Conservation (phyloP, 2,113 vertebrate genomes). For the Bothrops jararaca region DNA sequence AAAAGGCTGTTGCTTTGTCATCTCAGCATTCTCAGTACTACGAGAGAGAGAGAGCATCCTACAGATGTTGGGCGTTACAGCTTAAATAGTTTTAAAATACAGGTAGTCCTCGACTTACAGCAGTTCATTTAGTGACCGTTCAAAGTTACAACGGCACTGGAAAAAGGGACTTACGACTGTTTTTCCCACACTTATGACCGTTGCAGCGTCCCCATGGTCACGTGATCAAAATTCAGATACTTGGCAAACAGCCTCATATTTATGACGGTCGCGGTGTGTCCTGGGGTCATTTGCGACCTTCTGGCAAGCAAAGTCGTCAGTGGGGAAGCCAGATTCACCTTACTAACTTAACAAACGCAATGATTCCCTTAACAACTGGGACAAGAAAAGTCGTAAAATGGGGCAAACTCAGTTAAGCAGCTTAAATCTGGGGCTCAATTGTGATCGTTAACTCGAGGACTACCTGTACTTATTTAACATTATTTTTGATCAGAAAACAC, state of each 20-base stretch:
- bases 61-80: background rate
- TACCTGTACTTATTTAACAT: background rate
- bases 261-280: background rate
- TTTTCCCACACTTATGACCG: background rate
- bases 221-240: background rate
- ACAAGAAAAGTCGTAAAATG: background rate
- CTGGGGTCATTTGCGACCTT: background rate
- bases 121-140: background rate
- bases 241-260: background rate
- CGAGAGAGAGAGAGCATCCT: background rate
- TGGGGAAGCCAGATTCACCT: background rate
- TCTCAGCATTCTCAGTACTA: background rate
- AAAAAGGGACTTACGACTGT: background rate
- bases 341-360: background rate
- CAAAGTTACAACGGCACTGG: background rate
- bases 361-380: background rate
- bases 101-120: background rate
- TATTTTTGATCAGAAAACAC: background rate
- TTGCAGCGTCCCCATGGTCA: background rate
- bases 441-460: too few species aligned
- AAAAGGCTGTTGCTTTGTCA: background rate
- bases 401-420: background rate
- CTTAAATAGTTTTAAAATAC: background rate
- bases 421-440: too few species aligned
- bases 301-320: background rate